Conservation (phyloP, 2,797 vertebrate genomes). For the Phalanger gymnotis region DNA sequence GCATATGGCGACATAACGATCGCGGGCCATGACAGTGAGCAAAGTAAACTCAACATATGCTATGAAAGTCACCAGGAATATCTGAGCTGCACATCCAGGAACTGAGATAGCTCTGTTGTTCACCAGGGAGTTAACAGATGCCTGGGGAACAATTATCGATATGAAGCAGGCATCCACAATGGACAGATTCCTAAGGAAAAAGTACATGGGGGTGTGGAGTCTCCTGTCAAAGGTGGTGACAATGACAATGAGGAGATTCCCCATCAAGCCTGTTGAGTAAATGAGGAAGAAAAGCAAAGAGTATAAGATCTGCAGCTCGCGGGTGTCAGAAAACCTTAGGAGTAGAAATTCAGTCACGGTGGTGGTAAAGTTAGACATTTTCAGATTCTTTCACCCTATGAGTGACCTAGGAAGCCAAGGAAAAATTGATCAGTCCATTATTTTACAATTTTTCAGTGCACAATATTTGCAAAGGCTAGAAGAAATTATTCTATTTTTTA, state of each 20-base stretch:
- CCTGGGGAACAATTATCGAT: conserved; percentile 70
- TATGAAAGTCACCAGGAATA: conserved; percentile 68
- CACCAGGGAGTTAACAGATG: conserved; percentile 55
- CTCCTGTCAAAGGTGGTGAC: conserved; percentile 50
- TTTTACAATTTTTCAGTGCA: background rate
- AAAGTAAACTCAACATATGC: conserved; percentile 69
- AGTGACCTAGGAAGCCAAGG: background rate
- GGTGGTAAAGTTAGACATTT: background rate
- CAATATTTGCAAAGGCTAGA: background rate
- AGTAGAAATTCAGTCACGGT: background rate
- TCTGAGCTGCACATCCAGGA: conserved; percentile 67
- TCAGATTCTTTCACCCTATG: background rate
- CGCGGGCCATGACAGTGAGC: conserved; percentile 76
- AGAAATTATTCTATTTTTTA: background rate
- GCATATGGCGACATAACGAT: conserved; percentile 74
- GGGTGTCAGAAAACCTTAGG: background rate
- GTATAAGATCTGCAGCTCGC: conserved; percentile 61
- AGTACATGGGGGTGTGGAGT: conserved; percentile 75
- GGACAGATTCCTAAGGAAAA: conserved; percentile 74
- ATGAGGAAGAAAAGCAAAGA: conserved; percentile 60
- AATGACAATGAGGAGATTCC: conserved; percentile 69
- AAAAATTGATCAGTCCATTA: background rate
- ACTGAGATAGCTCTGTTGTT: conserved; percentile 55
- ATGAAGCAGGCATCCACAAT: conserved; percentile 74
- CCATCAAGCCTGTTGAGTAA: conserved; percentile 65